Conservation (phyloP, 2,888 invertebrate species). For the Calliphora vomitoria region DNA sequence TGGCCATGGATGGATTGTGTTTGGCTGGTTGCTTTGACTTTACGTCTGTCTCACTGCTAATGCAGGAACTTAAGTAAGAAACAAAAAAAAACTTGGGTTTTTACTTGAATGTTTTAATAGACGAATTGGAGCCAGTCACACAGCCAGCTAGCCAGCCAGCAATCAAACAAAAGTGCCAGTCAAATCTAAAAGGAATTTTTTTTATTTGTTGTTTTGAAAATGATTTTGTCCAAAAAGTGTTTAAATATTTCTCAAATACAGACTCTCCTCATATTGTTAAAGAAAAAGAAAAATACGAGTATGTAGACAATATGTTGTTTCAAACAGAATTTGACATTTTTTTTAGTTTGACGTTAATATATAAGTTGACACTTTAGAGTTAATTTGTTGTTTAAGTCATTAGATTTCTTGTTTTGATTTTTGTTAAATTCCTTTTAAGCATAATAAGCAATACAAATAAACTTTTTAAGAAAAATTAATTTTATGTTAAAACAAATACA, state of each 20-base stretch:
- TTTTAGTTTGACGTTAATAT: neutral
- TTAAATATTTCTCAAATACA: conserved; percentile 30
- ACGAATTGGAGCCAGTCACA: conserved; percentile 58
- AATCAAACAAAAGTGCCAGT: conserved; percentile 32
- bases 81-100: conserved; percentile 18
- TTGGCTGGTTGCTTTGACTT: conserved; percentile 37
- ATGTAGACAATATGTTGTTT: conserved; percentile 2
- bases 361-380: conserved; percentile 50
- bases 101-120: conserved; percentile 51
- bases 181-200: conserved; percentile 2
- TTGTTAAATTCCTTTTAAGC: neutral
- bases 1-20: conserved; percentile 47
- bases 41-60: neutral
- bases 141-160: conserved; percentile 40
- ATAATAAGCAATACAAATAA: neutral
- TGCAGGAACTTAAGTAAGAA: conserved; percentile 3
- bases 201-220: neutral
- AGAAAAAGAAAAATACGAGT: neutral
- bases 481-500: neutral
- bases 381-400: conserved; percentile 41
- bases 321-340: conserved; percentile 22
- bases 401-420: neutral
- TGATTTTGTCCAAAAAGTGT: conserved; percentile 33
- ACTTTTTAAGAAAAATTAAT: no score
- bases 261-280: neutral